Percentiles rank a stretch among this genome's conserved stretches.
Conservation (phyloP, 2,888 invertebrate genomes). For the Slavum lentiscoides region DNA sequence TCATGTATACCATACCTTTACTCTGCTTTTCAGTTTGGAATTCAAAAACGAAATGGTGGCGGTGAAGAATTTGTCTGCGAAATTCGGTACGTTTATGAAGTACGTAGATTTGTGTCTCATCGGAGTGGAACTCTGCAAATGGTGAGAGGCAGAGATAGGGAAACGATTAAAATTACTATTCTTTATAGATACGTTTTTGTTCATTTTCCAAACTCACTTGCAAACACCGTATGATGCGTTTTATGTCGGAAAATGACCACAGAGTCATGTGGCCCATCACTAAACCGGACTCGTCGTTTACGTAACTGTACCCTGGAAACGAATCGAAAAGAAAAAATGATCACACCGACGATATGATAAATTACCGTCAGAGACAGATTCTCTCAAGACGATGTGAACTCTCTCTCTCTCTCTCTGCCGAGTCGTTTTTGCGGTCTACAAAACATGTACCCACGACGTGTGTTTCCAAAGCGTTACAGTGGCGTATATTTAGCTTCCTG, state of each 20-base stretch:
- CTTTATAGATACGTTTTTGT: no score
- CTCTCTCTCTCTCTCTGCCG: no score
- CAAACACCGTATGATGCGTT: conserved; percentile 72
- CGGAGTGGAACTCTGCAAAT: conserved; percentile 79
- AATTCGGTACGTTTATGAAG: conserved; percentile 81
- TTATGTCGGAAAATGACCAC: conserved; percentile 76
- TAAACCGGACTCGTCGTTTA: conserved; percentile 63
- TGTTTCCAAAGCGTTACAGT: no score
- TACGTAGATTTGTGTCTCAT: conserved; percentile 89
- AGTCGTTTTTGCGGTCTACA: no score
- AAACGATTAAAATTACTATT: no score
- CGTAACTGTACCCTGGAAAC: conserved; percentile 56
- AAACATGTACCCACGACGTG: no score
- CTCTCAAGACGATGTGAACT: no score
- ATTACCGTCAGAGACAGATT: no score
- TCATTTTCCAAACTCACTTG: conserved; percentile 61
- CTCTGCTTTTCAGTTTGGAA: conserved; percentile 80
- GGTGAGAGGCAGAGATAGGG: conserved; percentile 6
- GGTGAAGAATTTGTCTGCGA: conserved; percentile 80
- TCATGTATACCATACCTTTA: conserved; percentile 66
- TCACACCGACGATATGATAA: neutral
- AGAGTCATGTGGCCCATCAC: conserved; percentile 75
- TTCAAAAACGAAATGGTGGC: conserved; percentile 79
- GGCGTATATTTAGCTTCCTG: no score
- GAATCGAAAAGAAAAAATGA: neutral